Percentiles rank a stretch among this genome's conserved stretches.
Conservation (phyloP, 2,888 invertebrate genomes). For the Caenorhabditis parvicauda region DNA sequence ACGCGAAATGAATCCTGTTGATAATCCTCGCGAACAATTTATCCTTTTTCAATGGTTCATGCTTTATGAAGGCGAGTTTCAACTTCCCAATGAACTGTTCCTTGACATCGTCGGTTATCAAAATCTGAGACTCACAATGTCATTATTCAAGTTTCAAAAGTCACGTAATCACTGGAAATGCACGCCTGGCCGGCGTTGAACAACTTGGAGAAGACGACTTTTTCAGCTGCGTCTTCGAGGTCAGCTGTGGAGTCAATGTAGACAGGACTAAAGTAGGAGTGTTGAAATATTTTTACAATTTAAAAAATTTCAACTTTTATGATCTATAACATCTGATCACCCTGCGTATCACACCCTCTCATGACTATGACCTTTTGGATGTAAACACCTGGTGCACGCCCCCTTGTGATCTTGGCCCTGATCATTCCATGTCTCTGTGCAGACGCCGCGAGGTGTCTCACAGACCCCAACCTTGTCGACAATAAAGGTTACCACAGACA, state of each 20-base stretch:
- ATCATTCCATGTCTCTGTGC: too few relatives aligned
- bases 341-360: too few relatives aligned
- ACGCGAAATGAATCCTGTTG: slow-evolving; percentile 25
- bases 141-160: too few relatives aligned
- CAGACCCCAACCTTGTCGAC: too few relatives aligned
- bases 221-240: slow-evolving; percentile 74
- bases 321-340: too few relatives aligned
- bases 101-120: slow-evolving; percentile 73
- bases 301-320: too few relatives aligned
- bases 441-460: too few relatives aligned
- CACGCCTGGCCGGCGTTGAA: slow-evolving; percentile 69
- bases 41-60: slow-evolving; percentile 49
- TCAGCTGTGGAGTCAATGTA: slow-evolving; percentile 80
- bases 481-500: too few relatives aligned
- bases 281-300: neutral
- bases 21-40: slow-evolving; percentile 50
- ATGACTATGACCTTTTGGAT: too few relatives aligned
- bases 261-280: slow-evolving; percentile 76
- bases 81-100: slow-evolving; percentile 62
- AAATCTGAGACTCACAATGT: slow-evolving; percentile 1
- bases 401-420: too few relatives aligned
- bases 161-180: slow-evolving; percentile 18
- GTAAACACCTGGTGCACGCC: too few relatives aligned
- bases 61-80: slow-evolving; percentile 41
- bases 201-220: slow-evolving; percentile 88